A percentile compares a stretch with the other conserved stretches of the same genome.
Evolutionary conservation across 1,140 invertebrate genomes (phyloP).

Genomic region (Wiebesia pumilae): DNA sequence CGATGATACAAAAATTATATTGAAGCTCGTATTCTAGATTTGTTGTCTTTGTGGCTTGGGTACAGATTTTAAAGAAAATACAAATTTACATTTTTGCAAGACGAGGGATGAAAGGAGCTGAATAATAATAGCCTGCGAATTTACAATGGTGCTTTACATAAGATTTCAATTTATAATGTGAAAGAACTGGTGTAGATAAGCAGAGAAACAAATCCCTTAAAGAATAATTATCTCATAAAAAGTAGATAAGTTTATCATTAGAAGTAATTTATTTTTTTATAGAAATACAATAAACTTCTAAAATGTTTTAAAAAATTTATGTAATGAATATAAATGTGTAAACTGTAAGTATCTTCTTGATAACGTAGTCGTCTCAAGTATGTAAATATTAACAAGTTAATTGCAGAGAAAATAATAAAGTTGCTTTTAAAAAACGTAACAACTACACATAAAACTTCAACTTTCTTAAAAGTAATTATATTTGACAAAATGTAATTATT

Average conservation of each 20-base stretch:
- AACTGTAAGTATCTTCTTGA: no score
- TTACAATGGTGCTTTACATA: conserved; percentile 17
- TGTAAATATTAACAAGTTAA: no score
- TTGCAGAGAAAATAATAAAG: no score
- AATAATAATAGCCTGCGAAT: background rate
- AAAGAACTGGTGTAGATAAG: conserved; percentile 37
- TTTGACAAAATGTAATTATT: no score
- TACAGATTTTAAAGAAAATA: conserved; percentile 16
- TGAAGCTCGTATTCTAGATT: background rate
- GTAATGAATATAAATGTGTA: no score
- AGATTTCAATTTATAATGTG: conserved; percentile 51
- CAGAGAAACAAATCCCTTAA: background rate
- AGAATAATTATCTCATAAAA: conserved; percentile 12
- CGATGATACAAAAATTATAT: conserved; percentile 22
- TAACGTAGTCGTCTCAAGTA: no score
- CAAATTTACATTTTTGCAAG: conserved; percentile 14
- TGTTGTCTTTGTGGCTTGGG: background rate
- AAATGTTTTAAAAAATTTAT: background rate
- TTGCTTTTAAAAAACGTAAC: no score
- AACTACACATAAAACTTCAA: no score
- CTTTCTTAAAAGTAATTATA: no score
- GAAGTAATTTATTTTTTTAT: background rate
- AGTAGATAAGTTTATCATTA: conserved; percentile 21
- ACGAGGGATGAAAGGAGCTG: background rate
- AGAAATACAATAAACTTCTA: background rate